These are phyloP conservation scores for Nasonia vitripennis DNA, from an alignment of 1,140 invertebrate species.

Conservation along the genomic window DNA sequence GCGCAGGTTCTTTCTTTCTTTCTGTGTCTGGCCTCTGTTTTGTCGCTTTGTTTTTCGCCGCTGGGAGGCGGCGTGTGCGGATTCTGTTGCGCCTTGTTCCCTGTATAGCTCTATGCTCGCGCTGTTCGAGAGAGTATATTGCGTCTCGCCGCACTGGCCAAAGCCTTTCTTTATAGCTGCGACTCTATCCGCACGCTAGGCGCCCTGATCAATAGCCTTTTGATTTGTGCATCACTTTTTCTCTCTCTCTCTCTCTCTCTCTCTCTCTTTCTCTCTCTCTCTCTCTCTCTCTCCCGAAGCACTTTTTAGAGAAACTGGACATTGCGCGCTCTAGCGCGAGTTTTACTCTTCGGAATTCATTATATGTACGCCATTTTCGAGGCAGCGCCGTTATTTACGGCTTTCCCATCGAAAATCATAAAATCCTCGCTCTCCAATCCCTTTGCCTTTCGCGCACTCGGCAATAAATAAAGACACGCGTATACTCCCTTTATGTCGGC, in stretches of 20 bases:
- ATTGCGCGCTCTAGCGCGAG: too few relatives aligned
- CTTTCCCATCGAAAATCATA: constrained; percentile 26
- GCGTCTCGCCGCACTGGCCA: not conserved
- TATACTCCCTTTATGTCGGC: constrained; percentile 8
- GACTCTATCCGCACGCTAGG: too few relatives aligned
- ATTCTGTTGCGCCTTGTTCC: constrained; percentile 7
- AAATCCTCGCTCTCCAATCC: not conserved
- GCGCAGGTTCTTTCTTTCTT: not conserved
- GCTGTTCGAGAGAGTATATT: not conserved
- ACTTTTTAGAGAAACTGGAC: too few relatives aligned
- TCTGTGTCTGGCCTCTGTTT: constrained; percentile 16
- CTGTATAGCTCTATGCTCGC: not conserved
- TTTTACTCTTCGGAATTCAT: not conserved
- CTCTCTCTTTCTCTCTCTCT: too few relatives aligned
- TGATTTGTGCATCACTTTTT: too few relatives aligned
- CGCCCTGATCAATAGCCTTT: too few relatives aligned
- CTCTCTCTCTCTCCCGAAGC: too few relatives aligned
- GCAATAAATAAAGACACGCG: constrained; percentile 44
- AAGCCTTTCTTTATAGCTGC: too few relatives aligned
- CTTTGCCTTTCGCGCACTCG: not conserved
- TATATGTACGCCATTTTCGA: not conserved
- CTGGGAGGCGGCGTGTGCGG: not conserved
- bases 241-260: too few relatives aligned
- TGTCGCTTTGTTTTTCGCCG: not conserved
- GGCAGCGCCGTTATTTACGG: not conserved